Evolutionary conservation across 2,888 invertebrate genomes (phyloP), one percentile per base, ranked within the genome.

Genomic region (Drosophila suboccidentalis): DNA sequence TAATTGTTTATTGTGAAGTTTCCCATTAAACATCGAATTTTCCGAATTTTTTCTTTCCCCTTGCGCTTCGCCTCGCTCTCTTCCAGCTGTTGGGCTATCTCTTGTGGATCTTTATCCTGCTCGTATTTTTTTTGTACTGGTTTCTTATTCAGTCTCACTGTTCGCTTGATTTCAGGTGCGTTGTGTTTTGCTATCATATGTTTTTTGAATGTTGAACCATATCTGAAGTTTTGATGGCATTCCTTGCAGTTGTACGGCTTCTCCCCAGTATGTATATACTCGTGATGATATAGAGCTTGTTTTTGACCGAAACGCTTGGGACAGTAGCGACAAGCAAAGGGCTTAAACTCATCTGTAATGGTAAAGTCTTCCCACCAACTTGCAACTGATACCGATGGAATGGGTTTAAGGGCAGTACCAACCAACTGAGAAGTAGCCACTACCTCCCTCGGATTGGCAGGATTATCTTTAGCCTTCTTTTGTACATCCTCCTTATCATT

Each of bases 251-350:
- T 22, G 22, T 22, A 22, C 22, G 22, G 22, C 22, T 22, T 22
- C n/a, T n/a, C n/a, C n/a, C n/a, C n/a, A n/a, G 19, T 19, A 19
- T 19, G 19, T 19, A 19, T 19, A 82, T 92, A 92, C 74, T 91
- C 91, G 57, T 92, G 92, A 70, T 92, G 91, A 6, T 91, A 91
- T 1, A 92, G 75, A 3, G 91, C 91, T 64, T 92, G 91, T 3
- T 91, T 88, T 64, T 92, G 92, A 11, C 91, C 91, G 70, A 92
- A 92, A 0, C 91, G 87, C 57, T 91, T 90, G 11, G 91, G 91
- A 54, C 92, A 92, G 53, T 86, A 91, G 15, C 91, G 87, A 55
- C 92, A 92, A 4, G 87, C 90, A 38, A 89, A 92, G 43, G 91
- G 91, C 63, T 91, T 92, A 3, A 92, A 90, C 44, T 92, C 91